These are phyloP conservation scores for Oppia nitens DNA, from an alignment of 1,140 invertebrate species.

Conservation along the genomic window DNA sequence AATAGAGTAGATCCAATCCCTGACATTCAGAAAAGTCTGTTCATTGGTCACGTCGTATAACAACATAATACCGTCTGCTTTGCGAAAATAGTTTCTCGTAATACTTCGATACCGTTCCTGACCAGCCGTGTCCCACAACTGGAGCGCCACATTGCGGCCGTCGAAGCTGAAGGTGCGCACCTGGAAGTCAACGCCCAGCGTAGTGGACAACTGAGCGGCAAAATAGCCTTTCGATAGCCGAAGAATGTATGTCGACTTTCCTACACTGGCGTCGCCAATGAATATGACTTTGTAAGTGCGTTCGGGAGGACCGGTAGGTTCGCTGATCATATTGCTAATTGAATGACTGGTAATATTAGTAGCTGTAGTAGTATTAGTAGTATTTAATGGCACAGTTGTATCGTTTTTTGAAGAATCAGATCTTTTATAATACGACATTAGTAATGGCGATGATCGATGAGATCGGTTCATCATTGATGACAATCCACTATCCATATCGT, in stretches of 20 bases:
- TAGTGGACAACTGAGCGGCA: conserved; percentile 38
- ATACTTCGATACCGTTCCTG: conserved; percentile 93
- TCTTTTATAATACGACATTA: not conserved
- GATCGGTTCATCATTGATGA: not conserved
- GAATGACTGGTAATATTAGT: not conserved
- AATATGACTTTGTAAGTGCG: conserved; percentile 43
- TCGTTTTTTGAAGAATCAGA: not conserved
- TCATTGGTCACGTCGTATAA: not conserved
- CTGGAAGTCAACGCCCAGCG: conserved; percentile 21
- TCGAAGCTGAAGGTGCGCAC: not conserved
- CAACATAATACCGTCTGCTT: conserved; percentile 1
- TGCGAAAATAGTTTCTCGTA: conserved; percentile 33
- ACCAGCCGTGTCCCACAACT: conserved; percentile 97
- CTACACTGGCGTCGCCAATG: conserved; percentile 46
- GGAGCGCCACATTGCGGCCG: conserved; percentile 41
- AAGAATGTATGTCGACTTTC: conserved; percentile 47
- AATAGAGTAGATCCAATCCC: not conserved
- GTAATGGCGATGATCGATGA: not conserved
- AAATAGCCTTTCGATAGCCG: conserved; percentile 43
- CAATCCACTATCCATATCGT: not conserved
- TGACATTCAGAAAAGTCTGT: not conserved
- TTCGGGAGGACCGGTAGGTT: not conserved
- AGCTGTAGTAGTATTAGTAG: not conserved
- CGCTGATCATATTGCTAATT: not conserved
- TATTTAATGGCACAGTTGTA: not conserved